phyloP scores from a whole-genome alignment of 2,888 invertebrate genomes.

The Leptothorax acervorum region DNA sequence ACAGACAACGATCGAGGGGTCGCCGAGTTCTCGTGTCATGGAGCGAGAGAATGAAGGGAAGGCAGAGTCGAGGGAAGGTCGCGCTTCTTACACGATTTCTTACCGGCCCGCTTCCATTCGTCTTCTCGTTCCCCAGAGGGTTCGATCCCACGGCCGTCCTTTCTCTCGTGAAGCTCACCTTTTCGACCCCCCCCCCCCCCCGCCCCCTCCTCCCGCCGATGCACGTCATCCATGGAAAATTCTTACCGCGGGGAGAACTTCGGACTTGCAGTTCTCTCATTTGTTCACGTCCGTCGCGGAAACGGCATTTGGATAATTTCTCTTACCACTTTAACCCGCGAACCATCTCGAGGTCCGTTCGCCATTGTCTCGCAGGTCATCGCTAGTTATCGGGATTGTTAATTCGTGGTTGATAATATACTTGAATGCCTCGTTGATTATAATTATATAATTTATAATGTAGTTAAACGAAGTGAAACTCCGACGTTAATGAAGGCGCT shows the following conservation, averaged over 20 bases:
- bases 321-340: constrained; percentile 74
- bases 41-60: constrained; percentile 47
- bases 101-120: constrained; percentile 64
- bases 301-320: constrained; percentile 80
- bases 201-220: constrained; percentile 25
- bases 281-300: constrained; percentile 77
- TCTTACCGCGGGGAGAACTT: constrained; percentile 53
- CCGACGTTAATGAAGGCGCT: neutral
- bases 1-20: constrained; percentile 32
- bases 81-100: constrained; percentile 64
- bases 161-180: constrained; percentile 48
- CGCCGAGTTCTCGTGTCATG: constrained; percentile 39
- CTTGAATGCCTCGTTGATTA: neutral
- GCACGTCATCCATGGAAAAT: constrained; percentile 58
- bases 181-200: constrained; percentile 30
- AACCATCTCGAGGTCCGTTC: constrained; percentile 52
- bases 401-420: neutral
- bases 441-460: constrained; percentile 25
- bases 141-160: constrained; percentile 50
- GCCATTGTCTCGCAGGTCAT: neutral
- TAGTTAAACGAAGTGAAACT: constrained; percentile 8
- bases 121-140: constrained; percentile 55
- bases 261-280: constrained; percentile 67
- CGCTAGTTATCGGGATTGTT: neutral
- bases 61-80: constrained; percentile 27